Evolutionary conservation across 2,888 invertebrate species (phyloP).

Genomic region (Phortica okadai): DNA sequence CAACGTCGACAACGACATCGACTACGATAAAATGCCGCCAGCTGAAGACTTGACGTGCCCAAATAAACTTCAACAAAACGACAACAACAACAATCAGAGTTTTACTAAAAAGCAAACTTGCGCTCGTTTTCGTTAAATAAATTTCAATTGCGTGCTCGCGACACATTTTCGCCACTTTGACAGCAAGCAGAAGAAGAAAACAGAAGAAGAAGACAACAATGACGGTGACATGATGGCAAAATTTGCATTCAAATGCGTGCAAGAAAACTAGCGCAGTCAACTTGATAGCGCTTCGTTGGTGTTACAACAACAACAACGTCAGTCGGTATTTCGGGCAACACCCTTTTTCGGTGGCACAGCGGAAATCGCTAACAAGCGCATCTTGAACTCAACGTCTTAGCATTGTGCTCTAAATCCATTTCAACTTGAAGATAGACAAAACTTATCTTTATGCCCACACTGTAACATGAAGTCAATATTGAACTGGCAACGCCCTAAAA

Average conservation of each 20-base stretch:
- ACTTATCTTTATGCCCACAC: slow-evolving; percentile 64
- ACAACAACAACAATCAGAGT: slow-evolving; percentile 24
- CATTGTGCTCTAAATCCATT: slow-evolving; percentile 65
- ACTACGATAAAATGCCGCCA: slow-evolving; percentile 35
- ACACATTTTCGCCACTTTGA: slow-evolving; percentile 38
- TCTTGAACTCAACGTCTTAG: slow-evolving; percentile 22
- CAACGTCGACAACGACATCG: slow-evolving; percentile 8
- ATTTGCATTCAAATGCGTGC: slow-evolving; percentile 67
- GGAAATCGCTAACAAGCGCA: slow-evolving; percentile 59
- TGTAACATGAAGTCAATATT: slow-evolving; percentile 31
- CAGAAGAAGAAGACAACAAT: slow-evolving; percentile 15
- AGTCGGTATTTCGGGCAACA: slow-evolving; percentile 54
- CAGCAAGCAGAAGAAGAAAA: slow-evolving; percentile 4
- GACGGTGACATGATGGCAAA: slow-evolving; percentile 36
- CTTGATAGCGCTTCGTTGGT: background rate
- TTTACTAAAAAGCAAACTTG: slow-evolving; percentile 8
- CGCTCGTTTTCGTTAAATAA: slow-evolving; percentile 54
- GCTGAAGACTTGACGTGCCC: slow-evolving; percentile 66
- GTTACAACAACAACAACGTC: background rate
- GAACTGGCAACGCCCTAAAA: slow-evolving; percentile 61
- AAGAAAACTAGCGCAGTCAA: background rate
- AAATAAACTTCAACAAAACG: slow-evolving; percentile 31
- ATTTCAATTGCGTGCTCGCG: slow-evolving; percentile 66
- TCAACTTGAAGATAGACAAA: slow-evolving; percentile 45
- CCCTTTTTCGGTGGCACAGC: slow-evolving; percentile 53